Conservation (phyloP, 2,888 invertebrate species). For the Troides aeacus region DNA sequence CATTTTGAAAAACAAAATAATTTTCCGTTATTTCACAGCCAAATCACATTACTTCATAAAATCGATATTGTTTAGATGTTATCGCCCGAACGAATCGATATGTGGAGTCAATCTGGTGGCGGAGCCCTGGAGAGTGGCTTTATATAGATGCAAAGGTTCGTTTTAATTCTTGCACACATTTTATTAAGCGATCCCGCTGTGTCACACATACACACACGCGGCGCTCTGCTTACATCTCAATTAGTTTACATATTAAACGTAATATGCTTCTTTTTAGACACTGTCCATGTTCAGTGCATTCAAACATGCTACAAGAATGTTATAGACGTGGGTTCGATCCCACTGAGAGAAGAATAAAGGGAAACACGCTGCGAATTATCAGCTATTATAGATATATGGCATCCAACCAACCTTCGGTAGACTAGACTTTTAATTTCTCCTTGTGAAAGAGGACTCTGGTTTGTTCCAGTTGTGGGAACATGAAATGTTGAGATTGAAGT, state of each 20-base stretch:
- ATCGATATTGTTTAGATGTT: constrained; percentile 33
- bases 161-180: constrained; percentile 29
- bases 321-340: no score
- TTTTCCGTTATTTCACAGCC: constrained; percentile 40
- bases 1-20: constrained; percentile 37
- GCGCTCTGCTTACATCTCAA: constrained; percentile 25
- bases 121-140: constrained; percentile 29
- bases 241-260: constrained; percentile 18
- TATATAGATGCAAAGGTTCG: constrained; percentile 40
- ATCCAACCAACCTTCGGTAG: no score
- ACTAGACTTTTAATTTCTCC: no score
- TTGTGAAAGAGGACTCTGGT: no score
- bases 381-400: no score
- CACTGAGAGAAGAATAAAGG: no score
- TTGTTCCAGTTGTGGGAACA: no score
- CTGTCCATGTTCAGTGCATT: no score
- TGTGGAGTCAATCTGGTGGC: constrained; percentile 37
- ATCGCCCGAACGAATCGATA: constrained; percentile 40
- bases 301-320: no score
- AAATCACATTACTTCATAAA: constrained; percentile 46
- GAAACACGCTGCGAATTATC: no score
- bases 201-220: constrained; percentile 5
- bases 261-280: neutral
- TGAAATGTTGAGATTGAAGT: no score
- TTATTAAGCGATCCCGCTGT: constrained; percentile 20